phyloP scores from a whole-genome alignment of 2,888 invertebrate genomes.

The Habroteleia sp. region DNA sequence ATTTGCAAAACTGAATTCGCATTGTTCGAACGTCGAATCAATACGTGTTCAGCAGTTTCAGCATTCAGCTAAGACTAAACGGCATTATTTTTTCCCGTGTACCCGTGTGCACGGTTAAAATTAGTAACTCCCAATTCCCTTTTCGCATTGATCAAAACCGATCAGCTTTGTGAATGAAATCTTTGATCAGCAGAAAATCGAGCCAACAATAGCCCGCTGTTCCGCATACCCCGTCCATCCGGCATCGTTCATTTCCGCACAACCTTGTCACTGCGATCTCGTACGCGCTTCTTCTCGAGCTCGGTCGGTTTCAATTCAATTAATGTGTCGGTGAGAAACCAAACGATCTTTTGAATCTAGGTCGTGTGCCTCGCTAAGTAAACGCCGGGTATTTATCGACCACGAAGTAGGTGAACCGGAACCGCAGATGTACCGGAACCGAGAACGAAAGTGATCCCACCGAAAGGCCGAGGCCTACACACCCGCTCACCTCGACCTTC shows the following conservation, averaged over 20 bases:
- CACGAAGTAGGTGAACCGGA: slow-evolving; percentile 67
- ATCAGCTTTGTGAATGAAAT: slow-evolving; percentile 25
- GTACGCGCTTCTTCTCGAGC: slow-evolving; percentile 26
- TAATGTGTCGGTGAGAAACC: slow-evolving; percentile 58
- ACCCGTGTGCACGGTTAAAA: too few relatives aligned
- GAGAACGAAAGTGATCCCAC: slow-evolving; percentile 76
- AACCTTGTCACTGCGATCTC: slow-evolving; percentile 43
- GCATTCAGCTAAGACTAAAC: too few relatives aligned
- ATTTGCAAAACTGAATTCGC: too few relatives aligned
- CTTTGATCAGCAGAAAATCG: slow-evolving; percentile 47
- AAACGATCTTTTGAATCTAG: slow-evolving; percentile 45
- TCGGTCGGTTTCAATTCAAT: slow-evolving; percentile 67
- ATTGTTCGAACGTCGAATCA: too few relatives aligned
- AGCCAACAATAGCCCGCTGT: slow-evolving; percentile 34
- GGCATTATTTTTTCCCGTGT: too few relatives aligned
- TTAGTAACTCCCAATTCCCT: background rate
- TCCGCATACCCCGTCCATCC: too few relatives aligned
- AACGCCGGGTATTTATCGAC: slow-evolving; percentile 60
- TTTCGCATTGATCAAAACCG: slow-evolving; percentile 11
- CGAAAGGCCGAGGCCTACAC: slow-evolving; percentile 40
- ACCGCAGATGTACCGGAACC: slow-evolving; percentile 73
- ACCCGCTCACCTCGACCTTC: slow-evolving; percentile 48
- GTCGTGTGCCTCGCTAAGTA: slow-evolving; percentile 43
- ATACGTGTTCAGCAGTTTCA: too few relatives aligned
- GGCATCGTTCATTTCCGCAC: slow-evolving; percentile 47